Base-by-base conservation (phyloP, 2,888 invertebrate genomes). In the Harpagoxenus sublaevis region DNA sequence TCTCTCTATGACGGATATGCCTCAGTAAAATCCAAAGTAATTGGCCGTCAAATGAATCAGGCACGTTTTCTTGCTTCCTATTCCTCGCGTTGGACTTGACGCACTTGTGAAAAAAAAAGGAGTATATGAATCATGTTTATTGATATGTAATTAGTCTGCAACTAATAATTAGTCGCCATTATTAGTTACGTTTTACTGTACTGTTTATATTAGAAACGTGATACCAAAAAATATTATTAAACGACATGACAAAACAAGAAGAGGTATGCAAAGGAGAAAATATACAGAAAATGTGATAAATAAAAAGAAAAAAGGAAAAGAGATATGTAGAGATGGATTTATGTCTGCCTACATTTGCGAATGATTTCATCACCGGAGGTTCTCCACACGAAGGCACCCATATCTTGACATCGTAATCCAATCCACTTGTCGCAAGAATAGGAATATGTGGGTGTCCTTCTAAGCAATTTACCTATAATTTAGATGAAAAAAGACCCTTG, bases 371-470 rank as follows among this genome's bases (percentile, higher is more conserved):
- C 28, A 42, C 15, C 28, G 88, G 89, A 31, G 86, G 9, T 97
- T 95, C 93, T 83, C 96, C 96, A 87, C 96, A 96, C 2, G 96
- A 96, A 3, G 99, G 99, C 77, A 97, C 96, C 99, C 99, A 99
- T 82, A 99, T 97, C 96, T 99, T 99, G 23, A 99, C 97, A 94
- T 98, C 98, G 93, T 97, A 97, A 95, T 99, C 99, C 5, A 99
- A 96, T 0, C 99, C 99, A 95, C 98, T 98, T 3, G 99, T 98
- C 15, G 99, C 99, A 90, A 99, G 95, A 86, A 98, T 96, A 0
- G 99, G 99, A 92, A 97, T 96, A 88, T 96, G 96, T 0, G 99
- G 99, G 95, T 99, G 99, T 0, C 98, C 97, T 93, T 99, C 99
- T 93, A 99, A 96, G 90, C 98, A 98, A 95, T 99, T 99, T 0